phyloP scores from a whole-genome alignment of 1,140 invertebrate genomes.

The Lutraria rhynchaena region DNA sequence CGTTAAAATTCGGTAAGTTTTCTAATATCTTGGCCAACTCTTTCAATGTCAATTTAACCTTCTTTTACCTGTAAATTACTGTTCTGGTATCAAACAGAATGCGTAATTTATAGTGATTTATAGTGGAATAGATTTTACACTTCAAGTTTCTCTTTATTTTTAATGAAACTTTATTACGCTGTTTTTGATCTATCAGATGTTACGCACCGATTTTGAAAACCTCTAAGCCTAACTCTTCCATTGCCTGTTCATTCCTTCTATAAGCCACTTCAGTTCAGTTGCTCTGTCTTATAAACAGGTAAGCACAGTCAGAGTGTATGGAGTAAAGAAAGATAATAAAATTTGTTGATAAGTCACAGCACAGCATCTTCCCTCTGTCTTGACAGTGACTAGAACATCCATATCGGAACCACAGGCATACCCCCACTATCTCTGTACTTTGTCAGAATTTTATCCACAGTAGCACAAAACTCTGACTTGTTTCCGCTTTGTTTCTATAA shows the following conservation, averaged over 20 bases:
- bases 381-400: slow-evolving; percentile 42
- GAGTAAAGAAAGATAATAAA: slow-evolving; percentile 32
- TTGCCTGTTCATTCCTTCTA: neutral
- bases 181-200: no score
- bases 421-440: slow-evolving; percentile 28
- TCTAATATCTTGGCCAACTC: no score
- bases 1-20: no score
- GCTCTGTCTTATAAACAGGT: slow-evolving; percentile 43
- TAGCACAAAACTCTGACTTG: slow-evolving; percentile 7
- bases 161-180: no score
- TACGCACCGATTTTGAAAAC: no score
- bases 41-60: no score
- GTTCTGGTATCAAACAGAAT: no score
- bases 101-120: no score
- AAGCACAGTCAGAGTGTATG: neutral
- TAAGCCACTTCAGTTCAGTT: neutral
- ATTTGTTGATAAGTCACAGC: slow-evolving; percentile 54
- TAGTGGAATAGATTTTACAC: no score
- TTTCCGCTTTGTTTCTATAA: slow-evolving; percentile 5
- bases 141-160: no score
- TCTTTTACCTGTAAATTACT: no score
- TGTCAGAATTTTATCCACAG: slow-evolving; percentile 18
- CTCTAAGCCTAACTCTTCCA: no score
- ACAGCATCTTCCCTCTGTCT: slow-evolving; percentile 38
- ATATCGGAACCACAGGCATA: neutral